Base-by-base conservation (phyloP, 2,113 vertebrate species). In the Anarrhichthys ocellatus region DNA sequence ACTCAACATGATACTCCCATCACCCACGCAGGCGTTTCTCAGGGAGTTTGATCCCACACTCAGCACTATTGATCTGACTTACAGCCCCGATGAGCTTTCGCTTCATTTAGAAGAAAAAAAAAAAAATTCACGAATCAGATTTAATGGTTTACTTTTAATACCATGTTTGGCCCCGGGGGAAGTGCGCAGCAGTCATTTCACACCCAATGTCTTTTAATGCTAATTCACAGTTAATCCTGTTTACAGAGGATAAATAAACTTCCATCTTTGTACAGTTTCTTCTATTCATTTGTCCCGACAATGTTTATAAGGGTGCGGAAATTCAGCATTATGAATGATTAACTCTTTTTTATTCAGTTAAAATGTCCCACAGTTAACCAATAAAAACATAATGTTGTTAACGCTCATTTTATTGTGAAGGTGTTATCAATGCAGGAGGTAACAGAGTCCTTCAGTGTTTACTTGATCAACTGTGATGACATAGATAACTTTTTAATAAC, bases 21-120 rank as follows among this genome's bases (percentile, higher is more conserved):
- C 66, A 2, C 76, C 88, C 73, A 85, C 83, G 0, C 76, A 78
- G 61, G 66, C 46, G 75, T 86, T 75, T 76, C 78, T 63, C 73
- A 70, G 36, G 38, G 9, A 87, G 27, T 82, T 75, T 68, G 40
- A 84, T 38, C 70, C 71, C 66, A 61, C 6, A 5, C 10, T 6
- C 52, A 32, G 15, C 2, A 61, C 50, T 0, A 0, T 32, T 63
- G 61, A 78, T 68, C 17, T 27, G 74, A 79, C 88, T 78, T 78
- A 78, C 32, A 66, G 36, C 29, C 13, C 3, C 13, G 71, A 84
- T 86, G 84, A 76, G 6, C 15, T 29, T 77, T 18, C 1, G 3
- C 29, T 46, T 68, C 9, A 9, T 52, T 65, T 34, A 24, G 27
- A 59, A 54, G 52, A 65, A 46, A 58, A 54, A 58, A 8, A 65